Base-by-base conservation (phyloP, 2,888 invertebrate genomes). In the Morpho deidamia region DNA sequence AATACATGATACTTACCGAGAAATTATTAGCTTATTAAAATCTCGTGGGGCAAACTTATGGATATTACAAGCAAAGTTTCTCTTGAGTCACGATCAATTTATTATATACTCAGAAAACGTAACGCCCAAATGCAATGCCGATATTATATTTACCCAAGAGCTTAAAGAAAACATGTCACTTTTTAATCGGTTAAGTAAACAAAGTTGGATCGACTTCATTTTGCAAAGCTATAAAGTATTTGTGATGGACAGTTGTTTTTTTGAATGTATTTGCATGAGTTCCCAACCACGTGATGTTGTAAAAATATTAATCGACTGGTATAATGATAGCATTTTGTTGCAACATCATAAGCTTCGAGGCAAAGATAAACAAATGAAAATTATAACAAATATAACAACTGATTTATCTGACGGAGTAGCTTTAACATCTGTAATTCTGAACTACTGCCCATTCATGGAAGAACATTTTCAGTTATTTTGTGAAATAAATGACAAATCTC, bases 191-290 rank as follows among this genome's bases (percentile, higher is more conserved):
- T 65, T 88, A 38, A 83, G 74, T 59, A 89, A 87, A 66, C 89
- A 88, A 69, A 83, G 85, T 58, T 93, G 93, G 93, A 64, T 93
- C 11, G 93, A 93, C 67, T 76, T 93, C 37, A 81, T 92, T 63
- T 70, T 93, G 51, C 92, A 93, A 74, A 91, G 90, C 42, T 93
- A 91, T 65, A 93, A 92, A 74, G 85, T 89, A 14, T 90, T 92
- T 43, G 74, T 91, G 7, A 74, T 92, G 66, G 82, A 82, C 10
- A 81, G 87, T 62, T 83, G 90, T 58, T 88, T 87, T 58, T 84
- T 85, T 68, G 87, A 89, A 44, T 87, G 84, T 55, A 73, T 83
- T 23, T 86, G 85, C 65, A 70, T 81, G 14, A 82, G 71, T 62
- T 68, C 70, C 9, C 66, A 78, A 60, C 69, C 83, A 55, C 72